Evolutionary conservation across 2,797 vertebrate species (phyloP).

Genomic region (Pseudomugil gertrudae): DNA sequence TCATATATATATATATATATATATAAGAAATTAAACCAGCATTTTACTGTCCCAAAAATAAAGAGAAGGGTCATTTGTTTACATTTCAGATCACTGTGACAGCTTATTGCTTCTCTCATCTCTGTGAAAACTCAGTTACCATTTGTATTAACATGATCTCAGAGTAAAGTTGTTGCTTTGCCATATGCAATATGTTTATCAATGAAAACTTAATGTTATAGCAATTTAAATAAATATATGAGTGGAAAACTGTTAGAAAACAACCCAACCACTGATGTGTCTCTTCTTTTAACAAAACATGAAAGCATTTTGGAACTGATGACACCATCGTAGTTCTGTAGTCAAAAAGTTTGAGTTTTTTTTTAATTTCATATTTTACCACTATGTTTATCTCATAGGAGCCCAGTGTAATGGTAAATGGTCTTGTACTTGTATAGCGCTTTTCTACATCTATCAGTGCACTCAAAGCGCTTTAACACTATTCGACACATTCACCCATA

Average conservation of each 20-base stretch:
- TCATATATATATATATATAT: too few species aligned
- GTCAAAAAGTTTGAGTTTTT: background rate
- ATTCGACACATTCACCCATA: too few species aligned
- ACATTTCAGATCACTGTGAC: background rate
- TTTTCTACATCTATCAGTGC: too few species aligned
- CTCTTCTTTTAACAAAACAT: background rate
- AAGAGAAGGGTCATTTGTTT: slow-evolving; percentile 23
- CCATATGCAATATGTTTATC: background rate
- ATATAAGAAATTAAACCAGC: background rate
- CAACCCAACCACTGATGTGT: background rate
- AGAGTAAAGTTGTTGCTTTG: slow-evolving; percentile 1
- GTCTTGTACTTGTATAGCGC: too few species aligned
- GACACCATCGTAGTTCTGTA: background rate
- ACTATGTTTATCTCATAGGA: too few species aligned
- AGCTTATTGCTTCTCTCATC: background rate
- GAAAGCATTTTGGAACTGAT: background rate
- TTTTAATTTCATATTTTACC: background rate
- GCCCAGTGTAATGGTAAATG: too few species aligned
- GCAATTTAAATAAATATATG: too few species aligned
- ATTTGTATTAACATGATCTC: background rate
- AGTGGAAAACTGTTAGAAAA: background rate
- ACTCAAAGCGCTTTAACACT: too few species aligned
- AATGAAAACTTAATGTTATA: background rate
- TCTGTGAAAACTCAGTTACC: background rate
- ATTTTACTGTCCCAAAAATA: slow-evolving; percentile 8